These are phyloP conservation scores for Drosophila biarmipes DNA, from an alignment of 1,140 invertebrate species.

Conservation along the genomic window DNA sequence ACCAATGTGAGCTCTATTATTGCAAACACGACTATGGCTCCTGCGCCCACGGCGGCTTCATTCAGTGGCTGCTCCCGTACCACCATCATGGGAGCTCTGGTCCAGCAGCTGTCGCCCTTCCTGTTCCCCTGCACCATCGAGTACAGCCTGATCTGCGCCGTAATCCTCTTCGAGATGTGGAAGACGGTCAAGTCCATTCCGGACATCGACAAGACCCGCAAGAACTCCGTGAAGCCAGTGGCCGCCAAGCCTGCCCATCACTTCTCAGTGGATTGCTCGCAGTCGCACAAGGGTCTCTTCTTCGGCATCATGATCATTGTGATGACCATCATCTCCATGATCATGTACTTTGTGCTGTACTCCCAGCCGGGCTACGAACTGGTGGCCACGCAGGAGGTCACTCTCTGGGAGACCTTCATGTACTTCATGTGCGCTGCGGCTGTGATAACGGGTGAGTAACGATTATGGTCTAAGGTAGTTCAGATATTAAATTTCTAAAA, in stretches of 20 bases:
- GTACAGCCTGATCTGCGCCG: conserved; percentile 93
- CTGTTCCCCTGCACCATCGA: conserved; percentile 96
- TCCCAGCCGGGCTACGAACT: conserved; percentile 88
- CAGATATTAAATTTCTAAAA: no score
- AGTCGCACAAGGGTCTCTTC: conserved; percentile 94
- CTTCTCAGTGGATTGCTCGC: conserved; percentile 95
- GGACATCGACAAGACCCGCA: conserved; percentile 73
- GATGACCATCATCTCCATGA: conserved; percentile 94
- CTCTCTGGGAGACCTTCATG: conserved; percentile 90
- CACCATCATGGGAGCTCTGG: conserved; percentile 88
- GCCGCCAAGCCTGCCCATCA: conserved; percentile 87
- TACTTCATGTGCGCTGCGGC: conserved; percentile 85
- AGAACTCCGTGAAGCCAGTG: conserved; percentile 80
- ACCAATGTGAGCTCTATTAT: conserved; percentile 49
- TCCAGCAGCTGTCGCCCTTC: conserved; percentile 93
- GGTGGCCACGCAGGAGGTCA: conserved; percentile 90
- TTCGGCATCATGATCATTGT: conserved; percentile 93
- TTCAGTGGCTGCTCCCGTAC: conserved; percentile 84
- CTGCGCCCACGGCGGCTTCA: conserved; percentile 25
- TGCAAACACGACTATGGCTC: conserved; percentile 28
- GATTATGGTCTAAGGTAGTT: not conserved
- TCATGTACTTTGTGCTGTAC: conserved; percentile 95
- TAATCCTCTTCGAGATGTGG: conserved; percentile 94
- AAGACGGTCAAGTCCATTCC: conserved; percentile 86
- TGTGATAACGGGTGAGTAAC: conserved; percentile 68